phyloP scores from a whole-genome alignment of 2,113 vertebrate genomes.

The Anoplopoma fimbria region DNA sequence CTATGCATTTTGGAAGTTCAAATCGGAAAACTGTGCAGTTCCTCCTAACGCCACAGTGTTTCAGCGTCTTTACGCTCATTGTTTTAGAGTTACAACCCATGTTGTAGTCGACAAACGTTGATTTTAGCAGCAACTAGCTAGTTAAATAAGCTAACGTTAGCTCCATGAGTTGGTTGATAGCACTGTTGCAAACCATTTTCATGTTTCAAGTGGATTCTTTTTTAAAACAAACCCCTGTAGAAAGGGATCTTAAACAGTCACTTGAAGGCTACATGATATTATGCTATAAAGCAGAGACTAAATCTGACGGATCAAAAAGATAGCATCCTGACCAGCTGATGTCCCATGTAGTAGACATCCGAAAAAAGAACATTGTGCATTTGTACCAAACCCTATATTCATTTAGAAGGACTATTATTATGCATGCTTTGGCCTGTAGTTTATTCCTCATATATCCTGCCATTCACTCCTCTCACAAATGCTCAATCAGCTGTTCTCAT shows the following conservation, averaged over 20 bases:
- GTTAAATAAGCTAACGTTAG: neutral
- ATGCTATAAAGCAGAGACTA: neutral
- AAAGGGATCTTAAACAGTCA: neutral
- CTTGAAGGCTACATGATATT: neutral
- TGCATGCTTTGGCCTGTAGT: neutral
- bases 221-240: neutral
- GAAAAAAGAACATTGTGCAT: neutral
- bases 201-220: neutral
- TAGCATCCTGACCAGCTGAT: neutral
- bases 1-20: neutral
- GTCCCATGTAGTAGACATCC: neutral
- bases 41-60: too few relatives aligned
- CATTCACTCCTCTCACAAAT: neutral
- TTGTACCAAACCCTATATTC: neutral
- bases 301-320: neutral
- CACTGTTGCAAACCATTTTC: neutral
- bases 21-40: neutral
- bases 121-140: neutral
- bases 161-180: neutral
- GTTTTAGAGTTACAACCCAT: too few relatives aligned
- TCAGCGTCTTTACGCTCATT: too few relatives aligned
- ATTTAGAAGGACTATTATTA: too few relatives aligned
- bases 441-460: neutral
- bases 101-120: neutral
- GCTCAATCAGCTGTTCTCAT: neutral